A percentile compares a stretch with the other conserved stretches of the same genome.
Evolutionary conservation across 2,113 vertebrate species (phyloP).

Genomic region (Chaetorhynchus papuensis): DNA sequence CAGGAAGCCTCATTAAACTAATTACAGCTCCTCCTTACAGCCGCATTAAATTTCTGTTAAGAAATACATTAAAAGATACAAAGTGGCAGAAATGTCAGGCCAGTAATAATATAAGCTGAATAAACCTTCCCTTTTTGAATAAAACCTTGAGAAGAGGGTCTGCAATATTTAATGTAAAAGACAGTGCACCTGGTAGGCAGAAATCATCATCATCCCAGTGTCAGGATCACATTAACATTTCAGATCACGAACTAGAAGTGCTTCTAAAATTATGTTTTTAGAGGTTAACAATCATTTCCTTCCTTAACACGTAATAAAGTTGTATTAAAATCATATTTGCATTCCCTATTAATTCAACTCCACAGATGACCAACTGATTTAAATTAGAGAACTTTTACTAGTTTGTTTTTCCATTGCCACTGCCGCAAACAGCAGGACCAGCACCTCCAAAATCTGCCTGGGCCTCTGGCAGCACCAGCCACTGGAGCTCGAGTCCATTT

Average conservation of each 20-base stretch:
- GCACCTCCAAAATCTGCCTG: neutral
- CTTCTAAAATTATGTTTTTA: neutral
- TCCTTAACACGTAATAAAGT: neutral
- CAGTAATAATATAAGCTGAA: neutral
- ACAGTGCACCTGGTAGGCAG: neutral
- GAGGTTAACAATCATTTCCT: neutral
- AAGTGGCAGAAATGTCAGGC: neutral
- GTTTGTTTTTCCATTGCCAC: neutral
- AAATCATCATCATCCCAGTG: neutral
- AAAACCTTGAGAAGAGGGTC: neutral
- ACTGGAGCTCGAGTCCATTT: neutral
- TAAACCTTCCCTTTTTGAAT: neutral
- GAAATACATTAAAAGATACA: neutral
- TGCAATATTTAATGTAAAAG: neutral
- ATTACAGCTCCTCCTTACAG: neutral
- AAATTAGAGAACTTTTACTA: neutral
- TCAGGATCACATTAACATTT: neutral
- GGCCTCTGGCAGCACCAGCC: rapidly evolving
- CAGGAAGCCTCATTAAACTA: neutral
- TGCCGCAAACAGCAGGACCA: rapidly evolving
- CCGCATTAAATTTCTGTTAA: neutral
- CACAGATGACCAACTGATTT: neutral
- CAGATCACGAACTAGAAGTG: neutral
- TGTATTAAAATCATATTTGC: neutral
- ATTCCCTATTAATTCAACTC: neutral